Evolutionary conservation across 2,888 invertebrate species (phyloP), one percentile per base, ranked within the genome.

Genomic region (Noctua pronuba): DNA sequence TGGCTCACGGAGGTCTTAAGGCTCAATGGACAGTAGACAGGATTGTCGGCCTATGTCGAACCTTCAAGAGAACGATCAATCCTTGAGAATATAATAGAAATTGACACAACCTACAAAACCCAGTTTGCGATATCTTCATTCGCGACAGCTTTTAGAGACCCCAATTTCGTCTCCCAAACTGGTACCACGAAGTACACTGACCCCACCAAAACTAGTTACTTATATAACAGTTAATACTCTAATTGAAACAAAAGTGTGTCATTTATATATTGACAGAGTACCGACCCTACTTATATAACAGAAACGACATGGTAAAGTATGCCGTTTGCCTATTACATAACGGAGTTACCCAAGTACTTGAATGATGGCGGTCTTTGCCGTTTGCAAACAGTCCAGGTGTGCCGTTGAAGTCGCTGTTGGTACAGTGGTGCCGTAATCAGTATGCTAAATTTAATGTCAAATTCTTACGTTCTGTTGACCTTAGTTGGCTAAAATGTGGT

Each of bases 201-300:
- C 65, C 73, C 58, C 68, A 46, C 72, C 58, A 64, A 24, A 44
- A 35, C 72, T 21, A 38, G 55, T 58, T 73, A 66, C 38, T 76
- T 78, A 86, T 58, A 62, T 82, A 86, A 83, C 38, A 8, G 75
- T 76, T 70, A 74, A 79, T 80, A 81, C 73, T 73, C 69, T 88
- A 81, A 86, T 86, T 87, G 81, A 87, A 80, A 82, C 73, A 77
- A 77, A 87, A 78, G 80, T 88, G 31, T 88, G 85, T 82, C 85
- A 73, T 87, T 80, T 73, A 77, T 81, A 76, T 79, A 87, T 83
- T 78, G 75, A 83, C 77, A 38, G 24, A 64, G 82, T 85, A 74
- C 80, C 64, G 81, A 81, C 81, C 75, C 72, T 49, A 58, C 49
- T 88, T 88, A 86, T 74, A 38, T 88, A 88, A 88, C 49, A 6